Conservation (phyloP, 2,888 invertebrate genomes). For the Coremacera marginata region DNA sequence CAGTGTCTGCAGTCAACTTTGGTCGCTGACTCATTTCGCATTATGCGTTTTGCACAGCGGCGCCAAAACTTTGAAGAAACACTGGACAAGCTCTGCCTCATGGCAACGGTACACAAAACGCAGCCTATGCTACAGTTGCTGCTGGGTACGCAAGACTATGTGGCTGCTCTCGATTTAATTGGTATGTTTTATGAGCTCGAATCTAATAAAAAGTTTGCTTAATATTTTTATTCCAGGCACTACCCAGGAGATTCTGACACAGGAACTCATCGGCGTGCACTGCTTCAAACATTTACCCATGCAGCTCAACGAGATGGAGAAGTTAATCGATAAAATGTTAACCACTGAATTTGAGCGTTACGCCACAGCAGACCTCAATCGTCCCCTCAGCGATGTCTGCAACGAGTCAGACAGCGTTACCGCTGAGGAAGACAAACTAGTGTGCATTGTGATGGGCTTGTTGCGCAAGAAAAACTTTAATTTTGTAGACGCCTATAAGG, state of each 20-base stretch:
- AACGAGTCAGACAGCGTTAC: conserved; percentile 70
- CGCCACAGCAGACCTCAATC: conserved; percentile 90
- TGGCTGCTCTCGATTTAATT: conserved; percentile 96
- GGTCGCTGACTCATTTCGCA: conserved; percentile 83
- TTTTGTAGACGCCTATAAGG: conserved; percentile 88
- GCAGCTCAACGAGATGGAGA: conserved; percentile 95
- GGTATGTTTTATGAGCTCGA: conserved; percentile 65
- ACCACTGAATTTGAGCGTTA: conserved; percentile 94
- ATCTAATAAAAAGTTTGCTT: neutral
- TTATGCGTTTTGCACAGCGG: conserved; percentile 79
- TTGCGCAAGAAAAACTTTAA: conserved; percentile 87
- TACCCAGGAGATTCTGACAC: conserved; percentile 92
- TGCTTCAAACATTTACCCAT: conserved; percentile 96
- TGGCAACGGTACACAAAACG: conserved; percentile 96
- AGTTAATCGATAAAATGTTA: conserved; percentile 96
- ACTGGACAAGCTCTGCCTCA: conserved; percentile 84
- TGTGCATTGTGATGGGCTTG: conserved; percentile 90
- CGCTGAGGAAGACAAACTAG: conserved; percentile 81
- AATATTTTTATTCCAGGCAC: conserved; percentile 70
- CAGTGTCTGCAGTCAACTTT: conserved; percentile 82
- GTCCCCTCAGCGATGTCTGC: conserved; percentile 73
- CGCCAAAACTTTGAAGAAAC: conserved; percentile 76
- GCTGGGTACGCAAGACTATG: conserved; percentile 95
- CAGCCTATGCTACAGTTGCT: conserved; percentile 97
- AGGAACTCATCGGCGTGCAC: conserved; percentile 91